A percentile compares a stretch with the other conserved stretches of the same genome.
Conservation (phyloP, 2,113 vertebrate genomes). For the Zeus faber region DNA sequence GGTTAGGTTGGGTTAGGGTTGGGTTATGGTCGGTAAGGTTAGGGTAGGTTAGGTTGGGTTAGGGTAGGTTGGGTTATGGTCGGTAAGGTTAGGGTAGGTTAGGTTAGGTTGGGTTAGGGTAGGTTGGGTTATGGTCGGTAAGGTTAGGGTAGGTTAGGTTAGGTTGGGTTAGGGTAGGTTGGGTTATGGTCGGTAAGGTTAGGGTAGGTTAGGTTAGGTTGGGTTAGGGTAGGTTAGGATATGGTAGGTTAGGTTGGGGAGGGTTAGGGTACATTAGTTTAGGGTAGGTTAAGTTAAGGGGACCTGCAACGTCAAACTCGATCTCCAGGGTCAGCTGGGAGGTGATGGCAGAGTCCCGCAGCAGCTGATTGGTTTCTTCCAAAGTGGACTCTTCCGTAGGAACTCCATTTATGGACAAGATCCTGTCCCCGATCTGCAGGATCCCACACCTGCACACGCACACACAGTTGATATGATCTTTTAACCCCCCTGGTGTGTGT, state of each 20-base stretch:
- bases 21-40: not conserved
- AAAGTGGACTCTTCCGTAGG: slow-evolving; percentile 96
- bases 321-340: slow-evolving; percentile 96
- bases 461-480: no score
- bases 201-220: not conserved
- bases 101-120: not conserved
- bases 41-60: slow-evolving; percentile 5
- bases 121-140: no score
- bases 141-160: no score
- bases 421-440: slow-evolving; percentile 96
- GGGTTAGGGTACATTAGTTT: not conserved
- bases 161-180: not conserved
- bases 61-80: not conserved
- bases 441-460: slow-evolving; percentile 83
- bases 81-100: not conserved
- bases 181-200: not conserved
- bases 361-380: slow-evolving; percentile 96
- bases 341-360: slow-evolving; percentile 91
- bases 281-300: not conserved
- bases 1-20: not conserved
- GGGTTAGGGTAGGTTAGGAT: slow-evolving; percentile 2
- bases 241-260: not conserved
- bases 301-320: slow-evolving; percentile 99
- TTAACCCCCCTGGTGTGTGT: not conserved
- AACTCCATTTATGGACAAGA: slow-evolving; percentile 93